Conservation (phyloP, 2,113 vertebrate species). For the Oreochromis tanganicae region DNA sequence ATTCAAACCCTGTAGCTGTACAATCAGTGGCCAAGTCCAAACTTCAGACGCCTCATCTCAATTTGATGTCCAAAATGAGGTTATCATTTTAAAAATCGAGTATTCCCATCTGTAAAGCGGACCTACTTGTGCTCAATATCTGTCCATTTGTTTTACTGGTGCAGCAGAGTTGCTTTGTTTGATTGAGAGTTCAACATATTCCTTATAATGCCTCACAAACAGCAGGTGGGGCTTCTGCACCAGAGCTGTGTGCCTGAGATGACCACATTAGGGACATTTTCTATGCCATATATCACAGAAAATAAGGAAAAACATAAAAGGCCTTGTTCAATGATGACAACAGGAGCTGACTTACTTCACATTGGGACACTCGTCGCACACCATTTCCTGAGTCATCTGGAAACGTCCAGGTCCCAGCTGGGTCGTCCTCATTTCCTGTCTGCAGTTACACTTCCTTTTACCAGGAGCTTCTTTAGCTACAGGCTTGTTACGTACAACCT, state of each 20-base stretch:
- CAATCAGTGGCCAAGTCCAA: not conserved
- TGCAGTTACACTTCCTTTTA: conserved; percentile 96
- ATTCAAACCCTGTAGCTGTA: not conserved
- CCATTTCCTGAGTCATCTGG: conserved; percentile 98
- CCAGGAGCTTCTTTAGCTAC: conserved; percentile 93
- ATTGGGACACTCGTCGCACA: conserved; percentile 97
- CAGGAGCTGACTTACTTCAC: conserved; percentile 81
- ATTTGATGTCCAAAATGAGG: not conserved
- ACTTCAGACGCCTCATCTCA: not conserved
- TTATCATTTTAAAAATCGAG: not conserved
- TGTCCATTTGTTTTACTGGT: not conserved
- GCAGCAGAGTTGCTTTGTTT: not conserved
- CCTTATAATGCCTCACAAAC: not conserved
- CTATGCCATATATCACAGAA: not conserved
- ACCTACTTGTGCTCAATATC: not conserved
- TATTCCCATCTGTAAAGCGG: not conserved
- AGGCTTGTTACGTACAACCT: conserved; percentile 96
- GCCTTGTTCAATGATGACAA: not conserved
- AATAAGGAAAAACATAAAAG: not conserved
- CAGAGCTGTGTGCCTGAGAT: not conserved
- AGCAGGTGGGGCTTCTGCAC: not conserved
- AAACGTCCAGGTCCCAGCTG: conserved; percentile 97
- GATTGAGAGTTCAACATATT: not conserved
- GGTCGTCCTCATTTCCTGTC: conserved; percentile 98
- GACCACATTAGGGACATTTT: not conserved